A percentile compares a stretch with the other conserved stretches of the same genome.
These are phyloP conservation scores for Patella ulyssiponensis DNA, from an alignment of 2,888 invertebrate genomes.

Conservation along the genomic window DNA sequence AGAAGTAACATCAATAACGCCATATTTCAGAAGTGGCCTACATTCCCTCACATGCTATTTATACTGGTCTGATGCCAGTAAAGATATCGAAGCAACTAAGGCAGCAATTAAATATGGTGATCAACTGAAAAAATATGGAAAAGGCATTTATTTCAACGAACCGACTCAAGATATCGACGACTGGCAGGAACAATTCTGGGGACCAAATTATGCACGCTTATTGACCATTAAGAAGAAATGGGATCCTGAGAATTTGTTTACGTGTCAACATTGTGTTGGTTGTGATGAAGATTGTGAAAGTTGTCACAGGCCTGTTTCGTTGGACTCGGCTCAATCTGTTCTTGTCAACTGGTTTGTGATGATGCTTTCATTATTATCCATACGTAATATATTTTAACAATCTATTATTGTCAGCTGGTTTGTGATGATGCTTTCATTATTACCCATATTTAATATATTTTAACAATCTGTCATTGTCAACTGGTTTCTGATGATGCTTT, in stretches of 20 bases:
- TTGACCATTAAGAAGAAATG: constrained; percentile 46
- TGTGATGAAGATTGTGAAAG: constrained; percentile 32
- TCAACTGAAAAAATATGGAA: constrained; percentile 32
- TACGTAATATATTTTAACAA: too few species aligned
- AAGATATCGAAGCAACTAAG: neutral
- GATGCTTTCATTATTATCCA: too few species aligned
- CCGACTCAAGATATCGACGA: constrained; percentile 42
- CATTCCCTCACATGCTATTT: neutral
- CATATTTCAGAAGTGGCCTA: neutral
- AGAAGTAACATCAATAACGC: neutral
- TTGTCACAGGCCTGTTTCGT: too few species aligned
- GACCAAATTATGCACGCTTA: constrained; percentile 46
- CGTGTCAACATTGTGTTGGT: constrained; percentile 54
- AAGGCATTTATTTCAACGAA: constrained; percentile 52
- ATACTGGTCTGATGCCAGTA: neutral
- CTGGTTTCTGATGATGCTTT: too few species aligned
- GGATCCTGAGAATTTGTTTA: constrained; percentile 53
- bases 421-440: too few species aligned
- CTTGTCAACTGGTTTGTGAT: too few species aligned
- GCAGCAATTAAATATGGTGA: neutral
- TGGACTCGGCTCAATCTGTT: too few species aligned
- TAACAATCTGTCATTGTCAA: too few species aligned
- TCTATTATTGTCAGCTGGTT: too few species aligned
- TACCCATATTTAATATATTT: too few species aligned
- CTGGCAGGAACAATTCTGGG: constrained; percentile 56